phyloP scores from a whole-genome alignment of 2,888 invertebrate species.

The Eristalinus sepulchralis region DNA sequence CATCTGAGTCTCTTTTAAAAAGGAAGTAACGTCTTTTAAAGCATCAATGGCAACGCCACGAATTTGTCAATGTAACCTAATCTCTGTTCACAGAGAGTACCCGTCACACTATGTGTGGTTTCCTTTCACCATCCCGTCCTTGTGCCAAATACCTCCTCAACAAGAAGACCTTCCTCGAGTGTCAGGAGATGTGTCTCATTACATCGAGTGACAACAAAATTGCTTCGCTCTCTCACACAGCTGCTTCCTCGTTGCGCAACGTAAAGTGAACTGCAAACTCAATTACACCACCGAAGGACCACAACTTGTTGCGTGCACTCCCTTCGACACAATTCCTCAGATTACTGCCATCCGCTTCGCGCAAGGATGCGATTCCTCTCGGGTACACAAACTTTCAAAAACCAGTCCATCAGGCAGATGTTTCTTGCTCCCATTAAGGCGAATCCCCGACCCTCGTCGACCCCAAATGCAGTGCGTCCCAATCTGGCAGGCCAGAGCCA shows the following conservation, averaged over 20 bases:
- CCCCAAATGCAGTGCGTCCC: constrained; percentile 57
- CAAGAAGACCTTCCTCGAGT: neutral
- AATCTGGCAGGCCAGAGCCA: constrained; percentile 12
- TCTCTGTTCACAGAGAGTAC: too few relatives aligned
- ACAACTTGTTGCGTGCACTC: constrained; percentile 37
- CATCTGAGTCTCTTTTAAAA: too few relatives aligned
- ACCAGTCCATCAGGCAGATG: constrained; percentile 45
- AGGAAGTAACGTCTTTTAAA: too few relatives aligned
- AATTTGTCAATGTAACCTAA: too few relatives aligned
- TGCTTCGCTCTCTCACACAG: neutral
- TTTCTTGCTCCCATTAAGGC: constrained; percentile 39
- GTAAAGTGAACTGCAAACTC: constrained; percentile 8
- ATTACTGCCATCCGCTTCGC: neutral
- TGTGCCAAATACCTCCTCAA: neutral
- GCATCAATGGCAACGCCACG: too few relatives aligned
- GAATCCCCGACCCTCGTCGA: constrained; percentile 11
- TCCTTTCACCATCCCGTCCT: neutral
- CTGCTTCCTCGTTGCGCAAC: neutral
- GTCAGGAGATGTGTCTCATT: neutral
- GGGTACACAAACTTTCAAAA: neutral
- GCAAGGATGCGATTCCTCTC: neutral
- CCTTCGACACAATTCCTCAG: neutral
- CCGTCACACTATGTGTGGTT: too few relatives aligned
- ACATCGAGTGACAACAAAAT: neutral
- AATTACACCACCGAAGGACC: constrained; percentile 6